These are phyloP conservation scores for Gavialis gangeticus DNA, from an alignment of 2,113 vertebrate genomes.

Conservation along the genomic window DNA sequence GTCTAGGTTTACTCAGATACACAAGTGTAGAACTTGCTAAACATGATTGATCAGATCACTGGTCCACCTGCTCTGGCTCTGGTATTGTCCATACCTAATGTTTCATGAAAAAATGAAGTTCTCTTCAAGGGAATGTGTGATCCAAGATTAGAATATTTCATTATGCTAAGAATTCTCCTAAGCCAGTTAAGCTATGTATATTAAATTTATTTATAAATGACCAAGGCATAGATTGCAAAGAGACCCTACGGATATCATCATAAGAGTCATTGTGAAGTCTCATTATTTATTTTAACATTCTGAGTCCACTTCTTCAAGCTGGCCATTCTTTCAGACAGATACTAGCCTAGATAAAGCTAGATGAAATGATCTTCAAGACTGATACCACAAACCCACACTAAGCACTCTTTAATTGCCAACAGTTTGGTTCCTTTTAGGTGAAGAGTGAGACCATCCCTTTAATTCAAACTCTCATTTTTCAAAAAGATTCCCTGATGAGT, in stretches of 20 bases:
- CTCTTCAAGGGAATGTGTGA: not conserved
- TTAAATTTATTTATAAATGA: not conserved
- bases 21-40: not conserved
- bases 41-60: not conserved
- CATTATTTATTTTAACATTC: not conserved
- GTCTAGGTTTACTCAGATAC: not conserved
- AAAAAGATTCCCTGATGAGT: not conserved
- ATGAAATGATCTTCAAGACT: not conserved
- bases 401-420: not conserved
- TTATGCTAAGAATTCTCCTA: not conserved
- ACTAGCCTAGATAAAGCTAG: not conserved
- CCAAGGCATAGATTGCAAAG: not conserved
- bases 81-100: not conserved
- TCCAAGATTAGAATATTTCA: not conserved
- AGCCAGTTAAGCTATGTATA: not conserved
- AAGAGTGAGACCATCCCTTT: not conserved
- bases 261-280: not conserved
- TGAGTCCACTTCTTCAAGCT: not conserved
- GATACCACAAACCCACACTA: not conserved
- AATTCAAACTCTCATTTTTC: not conserved
- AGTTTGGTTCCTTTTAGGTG: not conserved
- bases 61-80: not conserved
- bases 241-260: not conserved
- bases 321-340: not conserved
- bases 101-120: not conserved